Evolutionary conservation across 2,113 vertebrate genomes (phyloP).

Genomic region (Cheirogaleus medius): DNA sequence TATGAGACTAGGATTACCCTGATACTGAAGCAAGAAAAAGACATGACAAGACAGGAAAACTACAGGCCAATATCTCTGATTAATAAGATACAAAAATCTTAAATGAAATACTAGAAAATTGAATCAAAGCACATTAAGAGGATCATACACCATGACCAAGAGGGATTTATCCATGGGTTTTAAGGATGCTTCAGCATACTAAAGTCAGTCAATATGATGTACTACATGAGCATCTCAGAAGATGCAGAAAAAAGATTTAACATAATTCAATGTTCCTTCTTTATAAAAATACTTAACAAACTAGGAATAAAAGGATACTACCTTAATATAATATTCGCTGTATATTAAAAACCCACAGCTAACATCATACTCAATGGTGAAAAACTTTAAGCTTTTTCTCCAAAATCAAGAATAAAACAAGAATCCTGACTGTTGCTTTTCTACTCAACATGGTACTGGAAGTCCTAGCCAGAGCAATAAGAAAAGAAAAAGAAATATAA

Average conservation of each 20-base stretch:
- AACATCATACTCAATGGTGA: not conserved
- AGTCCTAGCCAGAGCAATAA: not conserved
- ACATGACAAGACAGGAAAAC: not conserved
- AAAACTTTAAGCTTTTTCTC: not conserved
- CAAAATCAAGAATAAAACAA: not conserved
- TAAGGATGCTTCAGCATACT: too few relatives aligned
- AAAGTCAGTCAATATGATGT: too few relatives aligned
- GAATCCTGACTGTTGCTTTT: not conserved
- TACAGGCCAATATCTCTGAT: not conserved
- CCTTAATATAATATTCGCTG: too few relatives aligned
- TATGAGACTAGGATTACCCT: not conserved
- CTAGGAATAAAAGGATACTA: too few relatives aligned
- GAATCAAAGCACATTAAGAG: not conserved
- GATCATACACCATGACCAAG: too few relatives aligned
- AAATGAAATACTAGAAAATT: not conserved
- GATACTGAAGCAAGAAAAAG: not conserved
- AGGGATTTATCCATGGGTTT: too few relatives aligned
- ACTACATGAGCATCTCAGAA: too few relatives aligned
- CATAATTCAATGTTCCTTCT: too few relatives aligned
- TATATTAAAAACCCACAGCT: not conserved
- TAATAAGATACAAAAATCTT: not conserved
- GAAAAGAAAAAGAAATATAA: not conserved
- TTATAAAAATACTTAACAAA: too few relatives aligned
- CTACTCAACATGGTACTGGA: not conserved
- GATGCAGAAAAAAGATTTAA: too few relatives aligned